phyloP scores from a whole-genome alignment of 2,888 invertebrate species.

The Troilus luridus region DNA sequence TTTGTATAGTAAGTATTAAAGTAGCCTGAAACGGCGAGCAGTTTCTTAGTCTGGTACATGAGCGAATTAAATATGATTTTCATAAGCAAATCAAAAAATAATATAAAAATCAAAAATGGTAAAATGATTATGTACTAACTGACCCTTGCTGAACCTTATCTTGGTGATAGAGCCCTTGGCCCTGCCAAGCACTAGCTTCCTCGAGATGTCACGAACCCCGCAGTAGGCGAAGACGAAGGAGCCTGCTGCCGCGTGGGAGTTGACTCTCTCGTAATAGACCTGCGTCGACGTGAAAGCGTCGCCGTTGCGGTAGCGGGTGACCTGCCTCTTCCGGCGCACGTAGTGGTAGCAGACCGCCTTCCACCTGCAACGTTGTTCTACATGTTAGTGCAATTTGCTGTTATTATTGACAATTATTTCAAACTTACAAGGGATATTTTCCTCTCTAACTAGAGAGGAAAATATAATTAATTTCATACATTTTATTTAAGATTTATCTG shows the following conservation, averaged over 20 bases:
- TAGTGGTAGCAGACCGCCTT: slow-evolving; percentile 89
- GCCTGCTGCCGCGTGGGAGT: slow-evolving; percentile 83
- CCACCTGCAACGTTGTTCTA: slow-evolving; percentile 73
- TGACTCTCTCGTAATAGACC: slow-evolving; percentile 87
- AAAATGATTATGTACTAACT: slow-evolving; percentile 1
- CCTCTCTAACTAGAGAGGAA: neutral
- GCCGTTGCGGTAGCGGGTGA: slow-evolving; percentile 84
- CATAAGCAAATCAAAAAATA: too few species aligned
- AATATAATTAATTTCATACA: too few species aligned
- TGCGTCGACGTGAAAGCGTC: slow-evolving; percentile 87
- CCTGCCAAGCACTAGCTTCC: slow-evolving; percentile 76
- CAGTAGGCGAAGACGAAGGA: slow-evolving; percentile 84
- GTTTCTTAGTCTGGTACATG: too few species aligned
- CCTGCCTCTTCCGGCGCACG: slow-evolving; percentile 81
- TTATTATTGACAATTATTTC: neutral
- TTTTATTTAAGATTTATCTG: too few species aligned
- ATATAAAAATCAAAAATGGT: too few species aligned
- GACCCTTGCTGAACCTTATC: slow-evolving; percentile 82
- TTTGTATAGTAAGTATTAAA: too few species aligned
- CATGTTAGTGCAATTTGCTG: neutral
- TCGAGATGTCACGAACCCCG: slow-evolving; percentile 82
- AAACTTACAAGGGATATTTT: neutral
- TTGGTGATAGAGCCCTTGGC: slow-evolving; percentile 81
- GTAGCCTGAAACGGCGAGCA: too few species aligned
- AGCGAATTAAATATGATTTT: too few species aligned